Percentiles rank a stretch among this genome's conserved stretches.
Conservation (phyloP, 92 coral and sea anemone species). For the Blastomussa wellsi region DNA sequence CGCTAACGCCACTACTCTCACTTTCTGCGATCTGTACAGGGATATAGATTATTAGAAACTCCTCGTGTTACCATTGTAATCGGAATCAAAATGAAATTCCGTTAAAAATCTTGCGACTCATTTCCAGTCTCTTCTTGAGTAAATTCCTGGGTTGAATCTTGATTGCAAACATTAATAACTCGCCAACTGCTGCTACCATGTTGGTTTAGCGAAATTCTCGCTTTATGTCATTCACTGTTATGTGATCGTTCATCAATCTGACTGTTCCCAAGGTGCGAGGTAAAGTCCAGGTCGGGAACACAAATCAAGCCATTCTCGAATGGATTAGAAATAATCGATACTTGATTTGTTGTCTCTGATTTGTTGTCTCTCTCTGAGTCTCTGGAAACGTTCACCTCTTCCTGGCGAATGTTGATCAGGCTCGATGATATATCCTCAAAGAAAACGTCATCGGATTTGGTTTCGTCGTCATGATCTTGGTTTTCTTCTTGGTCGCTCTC, state of each 20-base stretch:
- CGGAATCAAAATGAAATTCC: not conserved
- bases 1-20: slow-evolving; percentile 9
- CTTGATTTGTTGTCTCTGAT: too few species aligned
- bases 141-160: not conserved
- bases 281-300: not conserved
- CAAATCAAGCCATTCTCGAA: not conserved
- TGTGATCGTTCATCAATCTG: not conserved
- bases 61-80: not conserved
- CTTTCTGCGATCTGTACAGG: not conserved
- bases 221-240: not conserved
- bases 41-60: not conserved
- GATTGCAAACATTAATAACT: not conserved
- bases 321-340: slow-evolving; percentile 19
- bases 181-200: not conserved
- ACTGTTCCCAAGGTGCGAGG: not conserved
- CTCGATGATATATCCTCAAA: slow-evolving; percentile 44
- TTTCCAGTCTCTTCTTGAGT: not conserved
- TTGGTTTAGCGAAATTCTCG: not conserved
- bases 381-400: not conserved
- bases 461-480: slow-evolving; percentile 8
- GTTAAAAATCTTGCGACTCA: not conserved
- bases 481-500: not conserved
- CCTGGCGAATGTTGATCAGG: slow-evolving; percentile 30
- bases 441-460: slow-evolving; percentile 23
- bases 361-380: too few species aligned